A percentile compares a stretch with the other conserved stretches of the same genome.
Evolutionary conservation across 2,113 vertebrate species (phyloP).

Genomic region (Vicugna pacos): DNA sequence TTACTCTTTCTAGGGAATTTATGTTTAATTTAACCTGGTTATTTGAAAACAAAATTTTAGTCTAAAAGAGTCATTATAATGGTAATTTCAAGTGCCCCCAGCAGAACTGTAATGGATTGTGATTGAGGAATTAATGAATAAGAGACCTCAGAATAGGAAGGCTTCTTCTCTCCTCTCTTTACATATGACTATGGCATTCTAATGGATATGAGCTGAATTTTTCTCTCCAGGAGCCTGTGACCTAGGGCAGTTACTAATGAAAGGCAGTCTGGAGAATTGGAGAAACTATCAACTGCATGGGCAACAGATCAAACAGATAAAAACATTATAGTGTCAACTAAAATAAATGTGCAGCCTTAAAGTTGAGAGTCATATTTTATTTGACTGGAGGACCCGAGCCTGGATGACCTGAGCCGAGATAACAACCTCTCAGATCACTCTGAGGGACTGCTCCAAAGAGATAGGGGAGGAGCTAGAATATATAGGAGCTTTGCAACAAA

Average conservation of each 20-base stretch:
- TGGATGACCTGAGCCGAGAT: too few species aligned
- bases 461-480: too few species aligned
- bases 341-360: too few species aligned
- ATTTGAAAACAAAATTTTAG: conserved; percentile 38
- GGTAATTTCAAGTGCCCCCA: neutral
- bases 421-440: too few species aligned
- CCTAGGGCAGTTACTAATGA: neutral
- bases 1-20: neutral
- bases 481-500: too few species aligned
- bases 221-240: neutral
- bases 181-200: neutral
- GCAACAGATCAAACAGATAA: neutral
- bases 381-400: too few species aligned
- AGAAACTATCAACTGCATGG: neutral
- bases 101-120: neutral
- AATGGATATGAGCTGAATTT: neutral
- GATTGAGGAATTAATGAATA: neutral
- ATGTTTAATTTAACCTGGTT: neutral
- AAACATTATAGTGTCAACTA: neutral
- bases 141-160: neutral
- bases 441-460: too few species aligned
- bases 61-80: neutral
- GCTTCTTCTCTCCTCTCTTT: neutral
- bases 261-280: neutral
- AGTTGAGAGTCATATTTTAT: too few species aligned